Evolutionary conservation across 2,888 invertebrate species (phyloP), one percentile per base, ranked within the genome.

Genomic region (Megastigmus dorsalis): DNA sequence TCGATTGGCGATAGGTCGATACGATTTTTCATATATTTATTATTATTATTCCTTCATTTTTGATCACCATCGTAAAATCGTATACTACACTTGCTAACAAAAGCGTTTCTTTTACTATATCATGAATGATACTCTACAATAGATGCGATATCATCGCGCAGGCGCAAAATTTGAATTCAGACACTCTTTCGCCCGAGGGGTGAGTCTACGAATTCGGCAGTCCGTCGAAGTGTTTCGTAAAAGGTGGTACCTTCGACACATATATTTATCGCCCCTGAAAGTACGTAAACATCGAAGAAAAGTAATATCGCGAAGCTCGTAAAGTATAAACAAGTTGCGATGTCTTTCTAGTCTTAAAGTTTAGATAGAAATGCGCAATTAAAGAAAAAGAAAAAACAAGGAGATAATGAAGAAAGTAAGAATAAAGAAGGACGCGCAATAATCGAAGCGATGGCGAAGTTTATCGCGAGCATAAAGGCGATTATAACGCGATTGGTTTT

Each of bases 401-500:
- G 5, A 0, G 52, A 15, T 5, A 52, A 7, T 20, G 13, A 13
- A 20, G 6, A 2, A 6, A 3, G 18, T 18, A 7, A 18, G 2
- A 41, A 30, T 20, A 45, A 15, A 2, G 18, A 10, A 15, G 5
- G 15, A n/a, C 43, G 0, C 5, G 0, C 1, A 7, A 15, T 48
- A 36, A 0, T 30, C 38, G 15, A 54, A 45, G 33, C 6, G 38
- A 95, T 95, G 95, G 93, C 93, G 77, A 94, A 93, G 89, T 92
- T 95, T 79, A 88, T 95, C 78, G 95, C 95, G 0, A 94, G 94
- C 0, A 91, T 95, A 67, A 95, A 95, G 87, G 95, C 95, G 0
- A 93, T 95, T 76, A 90, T 95, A 20, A 96, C 95, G 0, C 89
- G 96, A 10, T 84, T 95, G 57, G 94, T 96, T 73, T 96, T 96